Percentiles rank a stretch among this genome's conserved stretches.
Evolutionary conservation across 2,113 vertebrate species (phyloP).

Genomic region (Actenoides lindsayi): DNA sequence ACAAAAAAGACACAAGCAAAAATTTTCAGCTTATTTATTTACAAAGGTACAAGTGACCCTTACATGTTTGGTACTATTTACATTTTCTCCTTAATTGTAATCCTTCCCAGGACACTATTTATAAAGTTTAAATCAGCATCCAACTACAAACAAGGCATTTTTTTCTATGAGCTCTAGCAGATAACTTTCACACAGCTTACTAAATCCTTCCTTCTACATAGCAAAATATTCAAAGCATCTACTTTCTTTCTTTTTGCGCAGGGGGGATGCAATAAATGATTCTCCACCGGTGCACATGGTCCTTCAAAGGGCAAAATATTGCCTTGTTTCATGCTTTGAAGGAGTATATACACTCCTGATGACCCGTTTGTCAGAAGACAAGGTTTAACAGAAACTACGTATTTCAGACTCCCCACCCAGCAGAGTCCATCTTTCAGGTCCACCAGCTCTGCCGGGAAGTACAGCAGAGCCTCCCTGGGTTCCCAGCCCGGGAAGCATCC

Average conservation of each 20-base stretch:
- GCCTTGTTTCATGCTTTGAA: rapidly evolving
- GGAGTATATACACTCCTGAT: rapidly evolving
- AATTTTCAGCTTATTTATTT: not conserved
- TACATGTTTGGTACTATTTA: not conserved
- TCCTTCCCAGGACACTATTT: not conserved
- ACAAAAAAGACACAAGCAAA: not conserved
- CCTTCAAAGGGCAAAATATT: rapidly evolving
- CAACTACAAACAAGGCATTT: not conserved
- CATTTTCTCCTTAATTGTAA: not conserved
- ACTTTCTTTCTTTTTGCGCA: not conserved
- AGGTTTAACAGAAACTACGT: rapidly evolving
- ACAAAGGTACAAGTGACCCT: not conserved
- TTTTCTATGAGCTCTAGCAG: not conserved
- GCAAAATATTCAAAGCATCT: rapidly evolving
- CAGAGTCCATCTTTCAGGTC: not conserved
- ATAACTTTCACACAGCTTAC: not conserved
- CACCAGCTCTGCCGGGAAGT: not conserved
- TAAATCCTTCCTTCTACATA: not conserved
- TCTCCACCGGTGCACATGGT: rapidly evolving
- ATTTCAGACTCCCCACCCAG: not conserved
- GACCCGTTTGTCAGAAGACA: rapidly evolving
- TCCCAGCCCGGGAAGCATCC: not conserved
- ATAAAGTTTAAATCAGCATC: not conserved
- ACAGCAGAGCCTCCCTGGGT: not conserved
- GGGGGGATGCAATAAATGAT: too few species aligned